Evolutionary conservation across 2,888 invertebrate genomes (phyloP), one percentile per base, ranked within the genome.

Genomic region (Homarus gammarus): DNA sequence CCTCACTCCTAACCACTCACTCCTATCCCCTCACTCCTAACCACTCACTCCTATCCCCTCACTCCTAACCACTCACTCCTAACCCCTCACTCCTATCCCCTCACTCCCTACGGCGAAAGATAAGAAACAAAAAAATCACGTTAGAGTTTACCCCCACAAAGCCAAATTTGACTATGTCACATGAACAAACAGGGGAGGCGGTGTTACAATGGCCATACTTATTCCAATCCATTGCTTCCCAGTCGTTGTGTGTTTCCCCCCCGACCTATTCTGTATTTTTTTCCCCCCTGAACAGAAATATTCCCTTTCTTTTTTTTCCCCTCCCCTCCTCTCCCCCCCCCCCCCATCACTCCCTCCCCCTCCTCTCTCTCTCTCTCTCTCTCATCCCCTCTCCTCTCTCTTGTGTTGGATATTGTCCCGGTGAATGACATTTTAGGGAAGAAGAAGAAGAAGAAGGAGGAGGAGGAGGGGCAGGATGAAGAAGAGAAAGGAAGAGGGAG

Each of bases 111-210:
- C 61, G 79, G 79, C 61, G 18, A 40, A 36, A 36, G 33, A 79
- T 18, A 56, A 36, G 49, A 33, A 49, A 78, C 44, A 78, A 78
- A 56, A 31, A 79, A 51, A 49, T 22, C 15, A 12, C 12, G 79
- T n/a, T 8, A 8, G 22, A 36, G 79, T 56, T 56, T 49, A 44
- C 75, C 79, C 49, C 31, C 56, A n/a, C 49, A 33, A n/a, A 31
- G 51, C 79, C 49, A 79, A 56, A 79, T 79, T 79, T 79, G 79
- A 79, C 40, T 79, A 49, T 79, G 79, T 79, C 79, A 49, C 79
- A 79, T 27, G 79, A 56, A 31, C 56, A 79, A 79, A 79, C 56
- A 79, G 33, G 22, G 15, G 33, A 31, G 51, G 2, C 79, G 1
- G 56, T n/a, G 56, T 12, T 56, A 79, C 79, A 79, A 79, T 79